Evolutionary conservation across 1,140 invertebrate genomes (phyloP).

Genomic region (Hesperophylax magnus): DNA sequence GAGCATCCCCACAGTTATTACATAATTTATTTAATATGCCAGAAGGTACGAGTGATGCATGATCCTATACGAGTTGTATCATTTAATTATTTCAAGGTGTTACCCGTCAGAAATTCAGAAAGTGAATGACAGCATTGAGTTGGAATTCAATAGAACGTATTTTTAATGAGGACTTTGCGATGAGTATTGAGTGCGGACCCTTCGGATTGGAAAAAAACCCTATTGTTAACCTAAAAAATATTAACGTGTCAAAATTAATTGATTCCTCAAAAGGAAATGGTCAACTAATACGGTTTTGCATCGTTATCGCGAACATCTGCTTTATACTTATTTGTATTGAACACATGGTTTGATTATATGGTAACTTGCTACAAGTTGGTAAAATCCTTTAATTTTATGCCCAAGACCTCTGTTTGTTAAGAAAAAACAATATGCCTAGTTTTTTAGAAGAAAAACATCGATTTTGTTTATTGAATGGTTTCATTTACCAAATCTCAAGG

Average conservation of each 20-base stretch:
- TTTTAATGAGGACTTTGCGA: slow-evolving; percentile 36
- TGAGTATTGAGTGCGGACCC: background rate
- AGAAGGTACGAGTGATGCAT: background rate
- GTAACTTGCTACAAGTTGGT: too few species aligned
- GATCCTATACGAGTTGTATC: background rate
- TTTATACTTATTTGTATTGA: slow-evolving; percentile 10
- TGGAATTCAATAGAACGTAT: slow-evolving; percentile 21
- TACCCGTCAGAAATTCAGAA: background rate
- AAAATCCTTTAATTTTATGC: too few species aligned
- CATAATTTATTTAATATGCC: too few species aligned
- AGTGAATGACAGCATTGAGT: slow-evolving; percentile 35
- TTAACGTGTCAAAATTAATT: slow-evolving; percentile 27
- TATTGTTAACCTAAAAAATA: slow-evolving; percentile 22
- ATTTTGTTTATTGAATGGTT: too few species aligned
- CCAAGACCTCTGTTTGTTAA: too few species aligned
- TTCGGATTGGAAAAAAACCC: slow-evolving; percentile 3
- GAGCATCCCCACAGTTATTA: too few species aligned
- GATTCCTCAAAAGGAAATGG: slow-evolving; percentile 18
- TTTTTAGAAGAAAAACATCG: too few species aligned
- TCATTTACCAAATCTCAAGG: too few species aligned
- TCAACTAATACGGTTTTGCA: slow-evolving; percentile 14
- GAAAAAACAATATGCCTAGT: too few species aligned
- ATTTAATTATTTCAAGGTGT: slow-evolving; percentile 33
- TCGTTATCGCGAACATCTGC: slow-evolving; percentile 35
- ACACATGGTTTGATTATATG: background rate